Evolutionary conservation across 2,797 vertebrate genomes (phyloP), one percentile per base, ranked within the genome.

Genomic region (Heterohyrax brucei): DNA sequence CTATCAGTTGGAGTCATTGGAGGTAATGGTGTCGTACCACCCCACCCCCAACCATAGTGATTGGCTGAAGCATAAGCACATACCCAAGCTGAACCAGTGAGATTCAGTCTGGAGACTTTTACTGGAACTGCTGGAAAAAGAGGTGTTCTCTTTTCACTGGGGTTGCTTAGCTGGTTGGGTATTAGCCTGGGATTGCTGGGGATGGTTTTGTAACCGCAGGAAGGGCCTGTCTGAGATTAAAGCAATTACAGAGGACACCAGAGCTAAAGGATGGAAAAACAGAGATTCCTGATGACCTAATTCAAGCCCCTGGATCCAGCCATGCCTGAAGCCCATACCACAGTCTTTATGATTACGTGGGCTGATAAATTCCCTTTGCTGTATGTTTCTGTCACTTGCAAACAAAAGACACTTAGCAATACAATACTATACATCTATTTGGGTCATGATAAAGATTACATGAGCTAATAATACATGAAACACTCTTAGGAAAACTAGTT

Each of bases 281-380:
- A 91, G 26, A 33, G 80, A 86, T 77, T 82, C 33, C 56, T 62
- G 39, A 68, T 12, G 70, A 50, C 10, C 33, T 13, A 24, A 10
- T 30, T 68, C 64, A 44, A 76, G 21, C 39, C 48, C 76, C 86
- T 88, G 39, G 66, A 88, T 81, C 62, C 68, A 96, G 44, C 93
- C 56, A 70, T 56, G 48, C 62, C 78, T 91, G 93, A 95, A 48
- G 53, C 24, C 78, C 68, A 68, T 48, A 22, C 19, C 1, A 3
- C 14, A 28, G 33, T 48, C 16, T 95, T 93, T 53, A 28, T 56
- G 83, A 28, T 46, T 75, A n/a, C 7, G 18, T 75, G 80, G 73
- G 18, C 19, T 21, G 53, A 28, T n/a, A 72, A 79, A 46, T 70
- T 79, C 30, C 39, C 26, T 93, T 78, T 61, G 33, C 16, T 62